Evolutionary conservation across 2,797 vertebrate species (phyloP), one percentile per base, ranked within the genome.

Genomic region (Crenuchus spilurus): DNA sequence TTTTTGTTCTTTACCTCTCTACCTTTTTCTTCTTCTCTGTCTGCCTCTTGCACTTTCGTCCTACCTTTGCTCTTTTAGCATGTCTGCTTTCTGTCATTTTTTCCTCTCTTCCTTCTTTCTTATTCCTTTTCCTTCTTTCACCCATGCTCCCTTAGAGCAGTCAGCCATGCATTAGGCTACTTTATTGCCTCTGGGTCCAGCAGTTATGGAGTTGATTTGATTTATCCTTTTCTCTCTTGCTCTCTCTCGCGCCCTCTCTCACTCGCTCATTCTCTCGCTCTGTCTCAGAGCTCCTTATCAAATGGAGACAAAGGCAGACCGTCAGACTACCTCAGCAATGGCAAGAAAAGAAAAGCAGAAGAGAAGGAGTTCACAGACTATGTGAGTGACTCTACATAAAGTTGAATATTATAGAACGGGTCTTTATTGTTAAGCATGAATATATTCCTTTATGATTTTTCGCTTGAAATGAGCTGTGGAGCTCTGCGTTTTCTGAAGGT

Each of bases 311-410:
- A 96, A 78, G 93, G 94, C 20, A 92, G 94, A 44, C 72, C 88
- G 41, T 87, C 95, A 1, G 95, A 97, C 85, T 97, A 96, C 91
- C 91, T 96, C 88, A 95, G 92, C 87, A 92, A 94, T 9, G 94
- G 92, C 87, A 96, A 96, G 88, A 97, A 97, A 88, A 94, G 95
- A 87, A 96, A 96, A 88, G 91, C 91, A 1, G 95, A 97, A 2
- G 95, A 97, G 85, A 96, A 96, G 80, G 95, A 96, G 71, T 96
- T 96, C 1, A 95, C 94, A 0, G 95, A 96, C 83, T 97, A 97
- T 8, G 95, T 96, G 87, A 92, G 95, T 65, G 13, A n/a, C 65
- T 76, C 72, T 11, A 0, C 52, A 31, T 68, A 74, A 22, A 6
- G 41, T 73, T 24, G 72, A 57, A 39, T 78, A 79, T 77, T 42